A percentile compares a stretch with the other conserved stretches of the same genome.
These are phyloP conservation scores for Sylvicapra grimmia DNA, from an alignment of 2,113 vertebrate genomes.

Conservation along the genomic window DNA sequence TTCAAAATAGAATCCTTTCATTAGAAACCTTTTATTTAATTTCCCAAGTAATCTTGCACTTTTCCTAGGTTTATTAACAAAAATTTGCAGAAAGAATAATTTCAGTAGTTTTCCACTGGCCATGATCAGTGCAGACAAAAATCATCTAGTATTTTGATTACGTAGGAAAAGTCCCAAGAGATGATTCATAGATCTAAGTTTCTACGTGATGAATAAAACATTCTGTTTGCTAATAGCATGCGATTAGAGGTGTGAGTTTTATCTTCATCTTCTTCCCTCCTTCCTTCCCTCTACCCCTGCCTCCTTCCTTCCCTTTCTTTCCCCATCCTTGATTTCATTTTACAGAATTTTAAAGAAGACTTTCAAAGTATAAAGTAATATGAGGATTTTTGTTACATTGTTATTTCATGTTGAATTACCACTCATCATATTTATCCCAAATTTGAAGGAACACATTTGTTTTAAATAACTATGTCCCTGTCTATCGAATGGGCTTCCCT, in stretches of 20 bases:
- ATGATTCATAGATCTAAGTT: background rate
- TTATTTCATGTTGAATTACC: background rate
- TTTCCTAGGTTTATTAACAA: background rate
- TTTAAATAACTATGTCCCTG: background rate
- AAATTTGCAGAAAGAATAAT: background rate
- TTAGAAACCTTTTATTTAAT: background rate
- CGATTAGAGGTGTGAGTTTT: background rate
- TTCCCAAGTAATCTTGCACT: background rate
- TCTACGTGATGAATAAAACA: background rate
- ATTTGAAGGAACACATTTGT: background rate
- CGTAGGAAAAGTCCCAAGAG: background rate
- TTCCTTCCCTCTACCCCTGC: background rate
- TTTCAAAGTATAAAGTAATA: background rate
- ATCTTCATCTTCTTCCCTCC: background rate
- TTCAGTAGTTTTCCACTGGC: background rate
- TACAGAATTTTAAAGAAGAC: background rate
- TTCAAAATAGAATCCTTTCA: background rate
- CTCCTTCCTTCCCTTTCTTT: background rate
- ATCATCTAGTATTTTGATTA: background rate
- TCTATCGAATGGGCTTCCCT: background rate
- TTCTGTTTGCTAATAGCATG: background rate
- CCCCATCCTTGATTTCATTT: background rate
- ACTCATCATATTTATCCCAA: background rate
- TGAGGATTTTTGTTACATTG: background rate
- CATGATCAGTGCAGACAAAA: background rate